A percentile compares a stretch with the other conserved stretches of the same genome.
These are phyloP conservation scores for Corythoichthys intestinalis DNA, from an alignment of 2,113 vertebrate species.

Conservation along the genomic window DNA sequence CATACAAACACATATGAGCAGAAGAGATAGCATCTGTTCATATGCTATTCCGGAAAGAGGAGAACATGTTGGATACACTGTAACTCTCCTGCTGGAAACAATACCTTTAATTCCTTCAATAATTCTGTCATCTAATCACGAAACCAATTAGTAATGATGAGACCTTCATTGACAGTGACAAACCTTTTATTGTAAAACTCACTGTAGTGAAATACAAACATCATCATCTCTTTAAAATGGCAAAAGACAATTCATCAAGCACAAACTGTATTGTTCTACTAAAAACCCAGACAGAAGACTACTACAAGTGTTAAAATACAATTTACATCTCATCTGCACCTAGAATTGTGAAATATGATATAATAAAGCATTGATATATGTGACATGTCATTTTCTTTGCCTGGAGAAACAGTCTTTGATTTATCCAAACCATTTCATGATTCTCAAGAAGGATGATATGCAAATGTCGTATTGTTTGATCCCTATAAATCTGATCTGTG, in stretches of 20 bases:
- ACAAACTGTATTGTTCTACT: not conserved
- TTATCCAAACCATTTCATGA: not conserved
- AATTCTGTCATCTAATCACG: not conserved
- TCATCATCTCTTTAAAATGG: not conserved
- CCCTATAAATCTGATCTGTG: not conserved
- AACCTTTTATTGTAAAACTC: not conserved
- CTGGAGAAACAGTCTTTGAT: not conserved
- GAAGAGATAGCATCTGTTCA: slow-evolving; percentile 25
- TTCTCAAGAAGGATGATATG: slow-evolving; percentile 3
- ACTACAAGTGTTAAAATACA: not conserved
- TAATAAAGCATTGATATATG: slow-evolving; percentile 5
- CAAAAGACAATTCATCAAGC: not conserved
- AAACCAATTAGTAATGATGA: not conserved
- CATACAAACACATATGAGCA: slow-evolving; percentile 17
- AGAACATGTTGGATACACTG: not conserved
- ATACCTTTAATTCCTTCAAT: not conserved
- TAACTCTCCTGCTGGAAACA: not conserved
- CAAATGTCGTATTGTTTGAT: slow-evolving; percentile 1
- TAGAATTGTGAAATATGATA: not conserved
- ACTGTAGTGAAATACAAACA: not conserved
- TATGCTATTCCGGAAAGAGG: slow-evolving; percentile 10
- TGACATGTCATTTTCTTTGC: not conserved
- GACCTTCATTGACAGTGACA: not conserved
- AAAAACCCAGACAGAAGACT: not conserved
- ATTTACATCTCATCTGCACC: not conserved